Evolutionary conservation across 1,140 invertebrate genomes (phyloP).

Genomic region (Homalodisca vitripennis): DNA sequence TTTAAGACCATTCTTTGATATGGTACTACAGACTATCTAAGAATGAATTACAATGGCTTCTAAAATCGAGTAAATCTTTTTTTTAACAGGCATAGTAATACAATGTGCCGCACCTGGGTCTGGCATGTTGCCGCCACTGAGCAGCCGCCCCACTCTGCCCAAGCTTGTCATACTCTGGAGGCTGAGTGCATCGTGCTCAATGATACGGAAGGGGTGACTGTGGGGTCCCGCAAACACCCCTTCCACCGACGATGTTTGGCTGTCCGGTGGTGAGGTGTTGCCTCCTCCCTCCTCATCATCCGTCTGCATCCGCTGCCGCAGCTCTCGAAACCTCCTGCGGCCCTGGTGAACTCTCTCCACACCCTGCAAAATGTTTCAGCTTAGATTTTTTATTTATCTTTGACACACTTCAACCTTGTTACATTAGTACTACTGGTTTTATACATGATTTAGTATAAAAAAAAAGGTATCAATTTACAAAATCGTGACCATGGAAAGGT

Average conservation of each 20-base stretch:
- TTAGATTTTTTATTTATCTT: no score
- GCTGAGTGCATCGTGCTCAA: slow-evolving; percentile 82
- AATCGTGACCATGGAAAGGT: no score
- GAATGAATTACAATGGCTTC: no score
- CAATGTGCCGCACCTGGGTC: slow-evolving; percentile 25
- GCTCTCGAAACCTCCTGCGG: slow-evolving; percentile 72
- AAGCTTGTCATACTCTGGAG: slow-evolving; percentile 84
- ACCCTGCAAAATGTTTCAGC: slow-evolving; percentile 34
- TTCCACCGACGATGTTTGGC: slow-evolving; percentile 71
- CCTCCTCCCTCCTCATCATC: slow-evolving; percentile 72
- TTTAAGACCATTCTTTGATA: no score
- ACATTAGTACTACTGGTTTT: no score
- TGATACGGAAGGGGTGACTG: slow-evolving; percentile 76
- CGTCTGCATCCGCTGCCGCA: slow-evolving; percentile 79
- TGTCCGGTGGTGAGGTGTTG: slow-evolving; percentile 71
- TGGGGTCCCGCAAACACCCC: slow-evolving; percentile 55
- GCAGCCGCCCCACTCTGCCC: slow-evolving; percentile 72
- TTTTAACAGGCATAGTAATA: no score
- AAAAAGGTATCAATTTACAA: no score
- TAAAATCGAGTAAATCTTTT: no score
- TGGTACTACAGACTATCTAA: no score
- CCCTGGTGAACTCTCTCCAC: slow-evolving; percentile 45
- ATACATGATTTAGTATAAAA: no score
- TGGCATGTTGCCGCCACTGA: slow-evolving; percentile 59
- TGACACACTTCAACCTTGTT: no score